A percentile compares a stretch with the other conserved stretches of the same genome.
These are phyloP conservation scores for Aplocera efformata DNA, from an alignment of 2,888 invertebrate species.

Conservation along the genomic window DNA sequence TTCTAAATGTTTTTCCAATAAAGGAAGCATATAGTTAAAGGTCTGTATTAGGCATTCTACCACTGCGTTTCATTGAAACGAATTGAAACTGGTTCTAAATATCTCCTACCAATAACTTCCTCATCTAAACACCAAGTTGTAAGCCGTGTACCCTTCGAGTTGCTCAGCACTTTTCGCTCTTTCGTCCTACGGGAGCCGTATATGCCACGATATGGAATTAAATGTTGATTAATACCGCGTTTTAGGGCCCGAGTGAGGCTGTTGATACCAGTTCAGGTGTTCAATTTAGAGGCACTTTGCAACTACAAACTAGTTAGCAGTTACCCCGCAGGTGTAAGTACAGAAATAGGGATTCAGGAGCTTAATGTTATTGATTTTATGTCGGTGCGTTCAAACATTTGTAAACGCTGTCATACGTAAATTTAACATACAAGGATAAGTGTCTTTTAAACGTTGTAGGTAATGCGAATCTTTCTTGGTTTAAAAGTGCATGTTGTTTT, in stretches of 20 bases:
- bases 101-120: too few relatives aligned
- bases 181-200: conserved; percentile 62
- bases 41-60: too few relatives aligned
- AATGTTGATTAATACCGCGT: conserved; percentile 73
- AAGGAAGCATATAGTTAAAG: too few relatives aligned
- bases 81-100: too few relatives aligned
- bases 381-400: conserved; percentile 6
- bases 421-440: too few relatives aligned
- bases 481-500: too few relatives aligned
- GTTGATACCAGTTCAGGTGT: conserved; percentile 57
- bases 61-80: too few relatives aligned
- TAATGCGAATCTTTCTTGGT: too few relatives aligned
- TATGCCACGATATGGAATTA: conserved; percentile 63
- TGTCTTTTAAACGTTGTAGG: too few relatives aligned
- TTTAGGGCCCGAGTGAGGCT: conserved; percentile 48
- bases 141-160: background rate
- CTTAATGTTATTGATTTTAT: conserved; percentile 34
- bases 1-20: too few relatives aligned
- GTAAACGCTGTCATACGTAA: background rate
- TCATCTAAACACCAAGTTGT: too few relatives aligned
- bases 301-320: conserved; percentile 67
- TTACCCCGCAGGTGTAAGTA: conserved; percentile 52
- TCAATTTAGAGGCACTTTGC: conserved; percentile 61
- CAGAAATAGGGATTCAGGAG: conserved; percentile 35
- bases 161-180: background rate